A percentile compares a stretch with the other conserved stretches of the same genome.
phyloP scores from a whole-genome alignment of 2,888 invertebrate genomes.

The Eupsilia transversa region DNA sequence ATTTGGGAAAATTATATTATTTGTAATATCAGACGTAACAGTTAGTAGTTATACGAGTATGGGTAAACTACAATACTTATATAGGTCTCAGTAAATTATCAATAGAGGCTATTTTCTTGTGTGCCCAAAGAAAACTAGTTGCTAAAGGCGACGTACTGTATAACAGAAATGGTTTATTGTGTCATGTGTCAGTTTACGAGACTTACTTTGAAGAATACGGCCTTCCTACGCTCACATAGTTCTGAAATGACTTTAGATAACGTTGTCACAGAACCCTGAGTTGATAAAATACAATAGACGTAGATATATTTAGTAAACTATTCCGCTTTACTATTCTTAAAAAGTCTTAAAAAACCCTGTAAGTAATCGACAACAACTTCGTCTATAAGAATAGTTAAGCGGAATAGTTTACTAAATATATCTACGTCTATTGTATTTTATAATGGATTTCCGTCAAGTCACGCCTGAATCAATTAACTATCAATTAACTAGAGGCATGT shows the following conservation, averaged over 20 bases:
- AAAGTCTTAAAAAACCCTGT: no score
- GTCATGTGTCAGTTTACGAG: constrained; percentile 28
- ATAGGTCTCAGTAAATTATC: not conserved
- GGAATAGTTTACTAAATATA: no score
- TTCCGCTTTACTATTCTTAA: no score
- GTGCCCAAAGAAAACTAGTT: not conserved
- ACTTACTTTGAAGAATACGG: constrained; percentile 29
- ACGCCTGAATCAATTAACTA: no score
- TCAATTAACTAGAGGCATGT: no score
- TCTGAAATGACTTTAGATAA: not conserved
- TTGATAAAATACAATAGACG: no score
- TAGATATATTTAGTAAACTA: no score
- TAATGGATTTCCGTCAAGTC: no score
- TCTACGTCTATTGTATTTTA: no score
- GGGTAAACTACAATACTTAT: not conserved
- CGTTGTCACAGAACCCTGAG: constrained; percentile 11
- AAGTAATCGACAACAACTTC: no score
- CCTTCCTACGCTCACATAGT: not conserved
- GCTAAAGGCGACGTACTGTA: not conserved
- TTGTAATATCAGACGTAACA: not conserved
- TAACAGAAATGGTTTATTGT: constrained; percentile 13
- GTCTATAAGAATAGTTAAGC: no score
- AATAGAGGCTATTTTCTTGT: not conserved
- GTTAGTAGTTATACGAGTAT: no score
- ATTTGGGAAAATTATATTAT: not conserved